Evolutionary conservation across 2,888 invertebrate genomes (phyloP).

Genomic region (Cistogaster globosa): DNA sequence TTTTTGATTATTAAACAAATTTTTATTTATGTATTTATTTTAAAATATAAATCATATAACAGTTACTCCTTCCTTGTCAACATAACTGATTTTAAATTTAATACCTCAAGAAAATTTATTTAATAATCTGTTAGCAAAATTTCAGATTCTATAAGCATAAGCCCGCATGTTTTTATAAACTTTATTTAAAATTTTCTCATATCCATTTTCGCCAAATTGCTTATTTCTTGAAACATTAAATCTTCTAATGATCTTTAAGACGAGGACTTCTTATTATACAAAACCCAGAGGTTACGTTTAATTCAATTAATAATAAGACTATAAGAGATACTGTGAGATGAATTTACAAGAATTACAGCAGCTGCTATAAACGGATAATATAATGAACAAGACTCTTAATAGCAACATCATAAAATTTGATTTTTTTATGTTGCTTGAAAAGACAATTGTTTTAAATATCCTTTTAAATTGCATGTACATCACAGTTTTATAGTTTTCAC

Average conservation of each 20-base stretch:
- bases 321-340: slow-evolving; percentile 14
- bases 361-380: slow-evolving; percentile 38
- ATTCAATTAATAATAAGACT: slow-evolving; percentile 23
- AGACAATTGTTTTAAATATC: slow-evolving; percentile 19
- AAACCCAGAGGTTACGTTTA: slow-evolving; percentile 36
- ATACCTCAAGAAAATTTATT: too few relatives aligned
- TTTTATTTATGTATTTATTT: too few relatives aligned
- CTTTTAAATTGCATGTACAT: slow-evolving; percentile 19
- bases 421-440: slow-evolving; percentile 6
- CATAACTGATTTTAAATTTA: too few relatives aligned
- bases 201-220: neutral
- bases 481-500: neutral
- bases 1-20: too few relatives aligned
- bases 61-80: too few relatives aligned
- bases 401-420: slow-evolving; percentile 45
- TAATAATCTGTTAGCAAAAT: too few relatives aligned
- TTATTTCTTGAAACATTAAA: slow-evolving; percentile 7
- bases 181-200: neutral
- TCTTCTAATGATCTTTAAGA: slow-evolving; percentile 27
- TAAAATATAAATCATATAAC: too few relatives aligned
- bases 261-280: neutral
- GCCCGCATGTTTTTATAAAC: neutral
- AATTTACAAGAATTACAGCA: neutral
- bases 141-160: too few relatives aligned
- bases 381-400: slow-evolving; percentile 30